A percentile compares a stretch with the other conserved stretches of the same genome.
Conservation (phyloP, 2,888 invertebrate species). For the Phytoseiulus persimilis region DNA sequence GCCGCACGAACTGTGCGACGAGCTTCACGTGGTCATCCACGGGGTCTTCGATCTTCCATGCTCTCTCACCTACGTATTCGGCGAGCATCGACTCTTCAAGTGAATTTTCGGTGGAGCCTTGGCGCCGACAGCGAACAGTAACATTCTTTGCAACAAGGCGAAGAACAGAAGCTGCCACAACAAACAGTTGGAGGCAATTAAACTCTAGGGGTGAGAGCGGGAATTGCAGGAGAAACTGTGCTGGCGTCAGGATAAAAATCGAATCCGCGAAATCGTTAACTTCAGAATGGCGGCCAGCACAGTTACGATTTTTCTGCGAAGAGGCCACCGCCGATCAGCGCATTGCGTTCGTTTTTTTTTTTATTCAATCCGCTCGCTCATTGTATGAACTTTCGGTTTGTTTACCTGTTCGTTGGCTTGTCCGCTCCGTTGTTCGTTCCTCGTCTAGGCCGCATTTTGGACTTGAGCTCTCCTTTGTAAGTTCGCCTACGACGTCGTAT, state of each 20-base stretch:
- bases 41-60: too few relatives aligned
- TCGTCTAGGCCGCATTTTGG: background rate
- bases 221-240: background rate
- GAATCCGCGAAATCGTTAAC: conserved; percentile 5
- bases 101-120: too few relatives aligned
- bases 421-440: background rate
- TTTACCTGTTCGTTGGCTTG: background rate
- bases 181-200: background rate
- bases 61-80: too few relatives aligned
- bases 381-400: background rate
- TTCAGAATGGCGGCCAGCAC: background rate
- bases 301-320: background rate
- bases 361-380: background rate
- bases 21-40: too few relatives aligned
- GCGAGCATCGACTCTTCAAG: too few relatives aligned
- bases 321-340: background rate
- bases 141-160: background rate
- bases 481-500: too few relatives aligned
- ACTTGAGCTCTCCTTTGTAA: background rate
- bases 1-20: too few relatives aligned
- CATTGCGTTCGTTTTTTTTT: background rate
- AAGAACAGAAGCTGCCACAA: conserved; percentile 5
- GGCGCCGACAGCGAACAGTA: background rate
- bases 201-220: background rate
- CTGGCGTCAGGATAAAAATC: background rate